These are phyloP conservation scores for Drosophila yooni DNA, from an alignment of 2,888 invertebrate genomes.

Conservation along the genomic window DNA sequence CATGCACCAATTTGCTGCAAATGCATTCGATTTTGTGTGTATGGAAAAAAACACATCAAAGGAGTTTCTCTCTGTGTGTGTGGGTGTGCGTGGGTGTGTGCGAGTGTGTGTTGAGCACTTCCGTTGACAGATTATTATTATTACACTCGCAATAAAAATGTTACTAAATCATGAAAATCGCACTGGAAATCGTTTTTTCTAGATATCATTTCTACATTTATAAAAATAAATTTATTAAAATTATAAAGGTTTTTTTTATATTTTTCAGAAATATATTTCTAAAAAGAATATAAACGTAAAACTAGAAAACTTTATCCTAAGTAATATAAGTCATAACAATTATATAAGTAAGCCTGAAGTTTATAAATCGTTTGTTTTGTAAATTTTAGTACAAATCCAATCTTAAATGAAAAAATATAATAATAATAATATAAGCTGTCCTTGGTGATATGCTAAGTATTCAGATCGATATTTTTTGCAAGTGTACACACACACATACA, in stretches of 20 bases:
- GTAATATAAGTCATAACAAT: neutral
- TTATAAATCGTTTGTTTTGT: neutral
- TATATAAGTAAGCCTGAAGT: neutral
- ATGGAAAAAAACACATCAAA: constrained; percentile 10
- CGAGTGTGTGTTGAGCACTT: constrained; percentile 23
- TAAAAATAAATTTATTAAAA: neutral
- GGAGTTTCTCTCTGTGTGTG: neutral
- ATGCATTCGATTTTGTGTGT: constrained; percentile 7
- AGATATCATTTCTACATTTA: neutral
- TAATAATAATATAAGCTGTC: neutral
- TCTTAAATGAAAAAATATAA: neutral
- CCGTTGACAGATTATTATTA: constrained; percentile 32
- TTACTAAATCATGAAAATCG: neutral
- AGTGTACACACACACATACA: constrained; percentile 10
- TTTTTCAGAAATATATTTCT: no score
- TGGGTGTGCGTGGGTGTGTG: neutral
- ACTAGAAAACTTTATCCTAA: neutral
- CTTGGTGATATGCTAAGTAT: neutral
- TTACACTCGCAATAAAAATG: constrained; percentile 1
- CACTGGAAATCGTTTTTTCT: neutral
- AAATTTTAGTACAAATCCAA: neutral
- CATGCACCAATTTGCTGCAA: neutral
- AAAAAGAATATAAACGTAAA: no score
- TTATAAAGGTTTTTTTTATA: neutral
- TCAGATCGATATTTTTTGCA: neutral